Percentiles rank a stretch among this genome's conserved stretches.
Evolutionary conservation across 2,797 vertebrate species (phyloP).

Genomic region (Brachymystax lenok): DNA sequence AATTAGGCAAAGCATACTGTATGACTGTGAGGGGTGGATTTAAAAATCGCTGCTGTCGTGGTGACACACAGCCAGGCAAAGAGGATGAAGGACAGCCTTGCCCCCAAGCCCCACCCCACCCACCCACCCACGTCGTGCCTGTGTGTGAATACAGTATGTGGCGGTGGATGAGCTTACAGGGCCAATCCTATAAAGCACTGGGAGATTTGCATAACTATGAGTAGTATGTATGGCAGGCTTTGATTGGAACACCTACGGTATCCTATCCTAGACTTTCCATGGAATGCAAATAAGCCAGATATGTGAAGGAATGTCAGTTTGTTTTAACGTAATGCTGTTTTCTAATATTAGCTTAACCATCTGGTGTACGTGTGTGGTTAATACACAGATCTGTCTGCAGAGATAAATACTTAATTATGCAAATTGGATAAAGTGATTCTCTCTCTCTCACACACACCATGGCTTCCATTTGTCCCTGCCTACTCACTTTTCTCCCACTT

Average conservation of each 20-base stretch:
- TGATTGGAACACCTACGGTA: constrained; percentile 17
- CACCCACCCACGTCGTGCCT: constrained; percentile 16
- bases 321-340: constrained; percentile 23
- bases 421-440: constrained; percentile 33
- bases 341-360: constrained; percentile 14
- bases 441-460: constrained; percentile 33
- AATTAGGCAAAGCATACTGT: constrained; percentile 57
- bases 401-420: constrained; percentile 45
- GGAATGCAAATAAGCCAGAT: constrained; percentile 45
- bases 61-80: constrained; percentile 36
- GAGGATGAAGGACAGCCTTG: constrained; percentile 22
- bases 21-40: constrained; percentile 35
- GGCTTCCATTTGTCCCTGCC: constrained; percentile 48
- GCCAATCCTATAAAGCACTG: constrained; percentile 26
- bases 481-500: constrained; percentile 56
- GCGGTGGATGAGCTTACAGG: constrained; percentile 29
- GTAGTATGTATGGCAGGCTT: constrained; percentile 27
- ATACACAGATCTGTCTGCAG: constrained; percentile 4
- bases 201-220: constrained; percentile 51
- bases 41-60: constrained; percentile 47
- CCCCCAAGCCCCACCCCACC: constrained; percentile 4
- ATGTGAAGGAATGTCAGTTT: constrained; percentile 10
- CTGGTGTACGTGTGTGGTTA: constrained; percentile 8
- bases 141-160: constrained; percentile 31
- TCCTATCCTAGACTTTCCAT: constrained; percentile 24